Evolutionary conservation across 2,113 vertebrate species (phyloP), one percentile per base, ranked within the genome.

Genomic region (Campylomormyrus tamandua): DNA sequence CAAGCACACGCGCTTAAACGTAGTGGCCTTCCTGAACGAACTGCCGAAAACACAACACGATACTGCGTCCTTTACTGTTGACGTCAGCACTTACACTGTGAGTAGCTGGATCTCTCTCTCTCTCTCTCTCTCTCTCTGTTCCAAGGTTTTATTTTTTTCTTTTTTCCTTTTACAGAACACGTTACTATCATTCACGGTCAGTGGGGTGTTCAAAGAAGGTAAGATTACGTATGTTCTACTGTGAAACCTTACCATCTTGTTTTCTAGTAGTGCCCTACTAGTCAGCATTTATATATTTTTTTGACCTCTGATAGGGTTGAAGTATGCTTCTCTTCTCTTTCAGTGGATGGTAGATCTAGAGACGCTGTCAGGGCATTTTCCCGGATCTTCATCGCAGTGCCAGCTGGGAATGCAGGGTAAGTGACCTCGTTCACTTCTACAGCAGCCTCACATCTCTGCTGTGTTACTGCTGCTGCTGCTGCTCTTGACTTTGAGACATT

Each of bases 141-240:
- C 74, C 19, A 50, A 74, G 24, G 86, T 42, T 52, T 52, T 27
- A 58, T 83, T 0, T 92, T 58, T 90, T 56, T 48, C 1, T 17
- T 50, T 21, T 83, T 84, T 24, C 48, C 0, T 49, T 45, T 95
- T 93, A 0, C 94, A 98, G 98, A 96, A 94, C 91, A 97, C 96
- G 0, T 91, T 99, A 83, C 93, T 98, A 5, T 96, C 96, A 49
- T 99, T 99, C 90, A 97, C 96, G 0, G 96, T 98, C 48, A 97
- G 95, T 0, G 98, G 98, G 3, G 93, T 98, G 83, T 99, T 98
- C 89, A 98, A 98, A 94, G 97, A 98, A 95, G 96, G 97, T 97
- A 56, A 93, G 94, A 89, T 87, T 27, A 58, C 42, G 35, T 35
- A 11, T 10, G 27, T 17, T n/a, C n/a, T 52, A 11, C 45, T 52